A percentile compares a stretch with the other conserved stretches of the same genome.
phyloP scores from a whole-genome alignment of 2,888 invertebrate genomes.

The Protophormia terraenovae region DNA sequence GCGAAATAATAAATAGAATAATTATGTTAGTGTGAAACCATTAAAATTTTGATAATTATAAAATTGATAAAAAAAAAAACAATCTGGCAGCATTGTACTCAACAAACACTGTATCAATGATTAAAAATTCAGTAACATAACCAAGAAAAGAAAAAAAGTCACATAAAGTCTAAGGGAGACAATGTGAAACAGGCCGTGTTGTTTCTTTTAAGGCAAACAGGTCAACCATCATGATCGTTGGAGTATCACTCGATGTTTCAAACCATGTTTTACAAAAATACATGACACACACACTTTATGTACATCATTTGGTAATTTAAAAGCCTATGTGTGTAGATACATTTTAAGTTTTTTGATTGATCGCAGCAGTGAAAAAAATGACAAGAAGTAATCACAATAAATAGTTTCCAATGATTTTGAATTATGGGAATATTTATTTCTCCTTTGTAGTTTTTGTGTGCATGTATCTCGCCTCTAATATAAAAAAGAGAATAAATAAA shows the following conservation, averaged over 20 bases:
- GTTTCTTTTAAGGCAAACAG: constrained; percentile 27
- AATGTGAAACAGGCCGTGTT: constrained; percentile 35
- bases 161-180: constrained; percentile 3
- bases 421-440: constrained; percentile 75
- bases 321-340: not conserved
- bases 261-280: not conserved
- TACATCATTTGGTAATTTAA: not conserved
- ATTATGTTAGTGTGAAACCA: too few species aligned
- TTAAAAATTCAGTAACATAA: constrained; percentile 1
- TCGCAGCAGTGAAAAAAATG: constrained; percentile 68
- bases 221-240: constrained; percentile 31
- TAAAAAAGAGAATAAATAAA: constrained; percentile 68
- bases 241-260: not conserved
- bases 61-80: too few species aligned
- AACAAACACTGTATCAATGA: not conserved
- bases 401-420: constrained; percentile 78
- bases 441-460: not conserved
- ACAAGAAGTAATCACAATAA: constrained; percentile 75
- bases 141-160: not conserved
- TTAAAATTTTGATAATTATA: too few species aligned
- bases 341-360: constrained; percentile 62
- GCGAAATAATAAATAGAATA: too few species aligned
- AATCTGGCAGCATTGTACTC: too few species aligned
- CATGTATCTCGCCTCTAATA: constrained; percentile 7
- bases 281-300: too few species aligned